A percentile compares a stretch with the other conserved stretches of the same genome.
Evolutionary conservation across 2,113 vertebrate genomes (phyloP).

Genomic region (Campylomormyrus numenius): DNA sequence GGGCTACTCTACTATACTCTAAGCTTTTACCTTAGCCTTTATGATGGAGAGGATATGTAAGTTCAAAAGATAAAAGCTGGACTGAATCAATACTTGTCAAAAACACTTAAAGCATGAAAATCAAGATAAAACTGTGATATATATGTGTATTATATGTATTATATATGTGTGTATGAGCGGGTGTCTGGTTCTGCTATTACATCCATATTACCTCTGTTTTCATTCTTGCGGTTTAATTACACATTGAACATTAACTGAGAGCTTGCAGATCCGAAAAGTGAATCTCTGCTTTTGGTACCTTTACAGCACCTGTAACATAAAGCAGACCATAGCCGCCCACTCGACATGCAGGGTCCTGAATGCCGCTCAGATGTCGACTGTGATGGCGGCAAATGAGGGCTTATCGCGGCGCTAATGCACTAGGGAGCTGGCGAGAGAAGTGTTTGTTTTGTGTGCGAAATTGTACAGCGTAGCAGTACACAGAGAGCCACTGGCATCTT

Average conservation of each 20-base stretch:
- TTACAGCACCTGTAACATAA: background rate
- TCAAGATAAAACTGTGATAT: background rate
- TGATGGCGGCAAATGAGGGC: background rate
- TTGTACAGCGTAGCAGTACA: background rate
- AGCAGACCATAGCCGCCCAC: background rate
- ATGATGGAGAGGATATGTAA: background rate
- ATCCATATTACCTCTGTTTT: background rate
- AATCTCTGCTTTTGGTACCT: background rate
- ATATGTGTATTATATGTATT: background rate
- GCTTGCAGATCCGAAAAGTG: background rate
- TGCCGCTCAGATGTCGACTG: background rate
- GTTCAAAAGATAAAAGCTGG: background rate
- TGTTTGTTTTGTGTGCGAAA: background rate
- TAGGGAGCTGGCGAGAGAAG: background rate
- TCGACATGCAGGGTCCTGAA: background rate
- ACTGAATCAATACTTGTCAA: background rate
- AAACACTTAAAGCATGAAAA: background rate
- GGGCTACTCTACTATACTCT: background rate
- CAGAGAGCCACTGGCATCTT: background rate
- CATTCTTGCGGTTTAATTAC: background rate
- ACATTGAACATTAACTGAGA: background rate
- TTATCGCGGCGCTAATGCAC: background rate
- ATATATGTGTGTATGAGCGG: background rate
- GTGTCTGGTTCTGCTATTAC: too few species aligned
- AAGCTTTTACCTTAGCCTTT: background rate